These are phyloP conservation scores for Trichonephila clavipes DNA, from an alignment of 1,140 invertebrate genomes.

Conservation along the genomic window DNA sequence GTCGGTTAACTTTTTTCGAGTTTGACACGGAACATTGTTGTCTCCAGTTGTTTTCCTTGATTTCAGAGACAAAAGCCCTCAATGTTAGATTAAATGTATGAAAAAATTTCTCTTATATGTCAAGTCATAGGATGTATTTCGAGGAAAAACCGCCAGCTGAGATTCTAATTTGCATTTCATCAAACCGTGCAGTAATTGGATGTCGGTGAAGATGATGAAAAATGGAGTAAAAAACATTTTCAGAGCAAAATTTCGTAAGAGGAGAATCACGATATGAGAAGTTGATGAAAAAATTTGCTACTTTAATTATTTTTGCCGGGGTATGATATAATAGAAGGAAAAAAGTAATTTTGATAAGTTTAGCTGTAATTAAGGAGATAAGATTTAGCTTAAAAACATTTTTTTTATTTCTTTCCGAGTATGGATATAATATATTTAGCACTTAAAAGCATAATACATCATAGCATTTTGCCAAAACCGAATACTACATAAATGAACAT, in stretches of 20 bases:
- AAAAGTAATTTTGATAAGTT: too few relatives aligned
- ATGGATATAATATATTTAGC: too few relatives aligned
- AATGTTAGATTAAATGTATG: conserved; percentile 20
- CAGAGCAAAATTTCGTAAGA: not conserved
- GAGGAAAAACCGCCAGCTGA: conserved; percentile 10
- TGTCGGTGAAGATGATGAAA: not conserved
- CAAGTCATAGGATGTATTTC: not conserved
- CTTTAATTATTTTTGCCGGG: not conserved
- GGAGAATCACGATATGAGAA: not conserved
- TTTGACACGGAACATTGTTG: not conserved
- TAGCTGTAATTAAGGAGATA: not conserved
- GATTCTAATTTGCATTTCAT: conserved; percentile 49
- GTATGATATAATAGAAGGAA: not conserved
- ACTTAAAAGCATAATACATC: too few relatives aligned
- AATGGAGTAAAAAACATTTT: not conserved
- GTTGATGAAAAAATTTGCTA: not conserved
- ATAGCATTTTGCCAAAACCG: too few relatives aligned
- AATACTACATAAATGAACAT: too few relatives aligned
- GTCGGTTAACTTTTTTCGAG: not conserved
- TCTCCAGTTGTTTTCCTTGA: not conserved
- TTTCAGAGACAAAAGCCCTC: not conserved
- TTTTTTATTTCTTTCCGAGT: too few relatives aligned
- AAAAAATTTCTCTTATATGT: not conserved
- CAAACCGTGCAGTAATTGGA: conserved; percentile 24
- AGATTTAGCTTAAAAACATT: too few relatives aligned